Conservation (phyloP, 2,113 vertebrate species). For the Leucopsar rothschildi region DNA sequence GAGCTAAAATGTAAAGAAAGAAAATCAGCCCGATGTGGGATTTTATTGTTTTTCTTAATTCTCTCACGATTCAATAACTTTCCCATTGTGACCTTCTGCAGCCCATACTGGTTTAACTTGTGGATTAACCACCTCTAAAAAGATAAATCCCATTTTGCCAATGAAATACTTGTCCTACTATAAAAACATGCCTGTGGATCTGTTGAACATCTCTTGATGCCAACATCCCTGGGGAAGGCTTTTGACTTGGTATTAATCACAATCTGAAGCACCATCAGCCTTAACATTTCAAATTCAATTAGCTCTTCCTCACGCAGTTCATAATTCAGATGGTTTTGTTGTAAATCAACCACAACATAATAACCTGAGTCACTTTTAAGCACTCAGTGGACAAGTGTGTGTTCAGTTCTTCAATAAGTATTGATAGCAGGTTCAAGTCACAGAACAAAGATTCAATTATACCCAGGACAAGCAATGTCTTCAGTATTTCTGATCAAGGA, state of each 20-base stretch:
- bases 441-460: constrained; percentile 35
- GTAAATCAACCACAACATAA: constrained; percentile 43
- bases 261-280: neutral
- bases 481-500: neutral
- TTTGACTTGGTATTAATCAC: constrained; percentile 4
- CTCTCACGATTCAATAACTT: neutral
- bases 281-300: constrained; percentile 33
- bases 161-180: neutral
- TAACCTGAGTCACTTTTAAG: constrained; percentile 22
- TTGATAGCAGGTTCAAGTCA: constrained; percentile 11
- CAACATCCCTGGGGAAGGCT: neutral
- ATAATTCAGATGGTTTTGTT: constrained; percentile 25
- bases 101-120: neutral
- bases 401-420: constrained; percentile 15
- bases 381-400: neutral
- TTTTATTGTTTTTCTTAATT: neutral
- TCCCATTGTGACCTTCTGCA: neutral
- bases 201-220: neutral
- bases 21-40: neutral
- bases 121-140: neutral
- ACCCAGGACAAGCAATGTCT: neutral
- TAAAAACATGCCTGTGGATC: neutral
- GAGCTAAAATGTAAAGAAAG: neutral
- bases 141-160: neutral
- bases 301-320: neutral